Evolutionary conservation across 2,888 invertebrate genomes (phyloP).

Genomic region (Zelleria hepariella): DNA sequence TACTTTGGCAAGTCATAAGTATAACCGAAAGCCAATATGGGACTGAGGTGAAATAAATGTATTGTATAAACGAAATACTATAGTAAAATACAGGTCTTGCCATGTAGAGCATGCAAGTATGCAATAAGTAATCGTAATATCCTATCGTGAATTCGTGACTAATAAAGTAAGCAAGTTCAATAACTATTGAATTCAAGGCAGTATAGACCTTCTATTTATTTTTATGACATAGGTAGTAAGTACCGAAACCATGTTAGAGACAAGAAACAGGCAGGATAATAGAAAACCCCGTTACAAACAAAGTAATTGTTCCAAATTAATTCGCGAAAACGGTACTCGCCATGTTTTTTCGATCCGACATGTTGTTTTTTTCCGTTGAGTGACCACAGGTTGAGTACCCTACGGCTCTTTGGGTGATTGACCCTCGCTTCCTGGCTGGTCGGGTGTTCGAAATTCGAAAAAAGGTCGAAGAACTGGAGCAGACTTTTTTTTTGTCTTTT

Average conservation of each 20-base stretch:
- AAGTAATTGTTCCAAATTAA: conserved; percentile 16
- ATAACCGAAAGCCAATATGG: too few relatives aligned
- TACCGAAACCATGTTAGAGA: neutral
- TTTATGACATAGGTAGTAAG: neutral
- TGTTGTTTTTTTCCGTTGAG: conserved; percentile 26
- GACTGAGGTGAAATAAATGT: too few relatives aligned
- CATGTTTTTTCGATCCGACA: conserved; percentile 4
- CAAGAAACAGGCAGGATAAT: neutral
- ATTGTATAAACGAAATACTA: too few relatives aligned
- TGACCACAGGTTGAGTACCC: conserved; percentile 25
- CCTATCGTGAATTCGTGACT: too few relatives aligned
- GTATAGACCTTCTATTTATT: neutral
- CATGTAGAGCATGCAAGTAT: too few relatives aligned
- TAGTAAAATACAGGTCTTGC: too few relatives aligned
- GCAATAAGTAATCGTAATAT: too few relatives aligned
- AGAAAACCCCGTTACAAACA: neutral
- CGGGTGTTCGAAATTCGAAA: conserved; percentile 16
- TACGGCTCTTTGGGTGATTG: conserved; percentile 19
- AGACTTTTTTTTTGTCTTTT: neutral
- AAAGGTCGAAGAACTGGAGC: conserved; percentile 17
- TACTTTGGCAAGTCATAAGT: too few relatives aligned
- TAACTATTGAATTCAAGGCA: too few relatives aligned
- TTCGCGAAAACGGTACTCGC: conserved; percentile 20
- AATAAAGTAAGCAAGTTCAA: too few relatives aligned
- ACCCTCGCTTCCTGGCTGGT: conserved; percentile 10